These are phyloP conservation scores for Cochlearius cochlearius DNA, from an alignment of 2,113 vertebrate genomes.

Conservation along the genomic window DNA sequence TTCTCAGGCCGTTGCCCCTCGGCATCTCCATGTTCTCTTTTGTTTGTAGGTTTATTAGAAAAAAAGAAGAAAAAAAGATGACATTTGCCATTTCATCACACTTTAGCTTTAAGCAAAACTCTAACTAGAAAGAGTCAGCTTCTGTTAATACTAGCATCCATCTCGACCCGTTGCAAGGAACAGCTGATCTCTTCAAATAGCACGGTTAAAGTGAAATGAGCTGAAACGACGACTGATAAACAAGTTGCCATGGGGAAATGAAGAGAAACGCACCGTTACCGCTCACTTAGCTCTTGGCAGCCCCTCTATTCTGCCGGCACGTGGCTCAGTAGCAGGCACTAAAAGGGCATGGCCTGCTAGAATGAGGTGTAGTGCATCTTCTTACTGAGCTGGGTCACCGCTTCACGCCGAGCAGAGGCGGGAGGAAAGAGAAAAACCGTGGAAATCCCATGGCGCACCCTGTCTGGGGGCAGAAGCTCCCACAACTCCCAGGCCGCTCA, in stretches of 20 bases:
- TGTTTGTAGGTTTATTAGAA: background rate
- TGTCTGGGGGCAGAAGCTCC: background rate
- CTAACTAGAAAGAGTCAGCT: background rate
- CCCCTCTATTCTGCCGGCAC: background rate
- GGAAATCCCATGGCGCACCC: background rate
- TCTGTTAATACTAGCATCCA: background rate
- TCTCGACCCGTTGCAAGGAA: background rate
- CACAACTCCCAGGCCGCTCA: background rate
- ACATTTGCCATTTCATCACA: background rate
- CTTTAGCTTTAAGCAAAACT: background rate
- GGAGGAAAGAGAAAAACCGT: background rate
- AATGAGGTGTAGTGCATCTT: background rate
- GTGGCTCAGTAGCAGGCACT: background rate
- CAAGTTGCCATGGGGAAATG: background rate
- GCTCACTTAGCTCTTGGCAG: background rate
- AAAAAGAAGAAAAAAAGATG: fast-evolving
- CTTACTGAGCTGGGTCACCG: fast-evolving
- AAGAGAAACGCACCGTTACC: background rate
- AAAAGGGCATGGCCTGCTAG: background rate
- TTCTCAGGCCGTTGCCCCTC: background rate
- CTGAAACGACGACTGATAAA: background rate
- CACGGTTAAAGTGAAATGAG: background rate
- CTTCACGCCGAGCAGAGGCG: fast-evolving
- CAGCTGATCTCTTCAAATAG: background rate
- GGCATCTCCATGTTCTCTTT: background rate